These are phyloP conservation scores for Eupsilia transversa DNA, from an alignment of 2,888 invertebrate species.

Conservation along the genomic window DNA sequence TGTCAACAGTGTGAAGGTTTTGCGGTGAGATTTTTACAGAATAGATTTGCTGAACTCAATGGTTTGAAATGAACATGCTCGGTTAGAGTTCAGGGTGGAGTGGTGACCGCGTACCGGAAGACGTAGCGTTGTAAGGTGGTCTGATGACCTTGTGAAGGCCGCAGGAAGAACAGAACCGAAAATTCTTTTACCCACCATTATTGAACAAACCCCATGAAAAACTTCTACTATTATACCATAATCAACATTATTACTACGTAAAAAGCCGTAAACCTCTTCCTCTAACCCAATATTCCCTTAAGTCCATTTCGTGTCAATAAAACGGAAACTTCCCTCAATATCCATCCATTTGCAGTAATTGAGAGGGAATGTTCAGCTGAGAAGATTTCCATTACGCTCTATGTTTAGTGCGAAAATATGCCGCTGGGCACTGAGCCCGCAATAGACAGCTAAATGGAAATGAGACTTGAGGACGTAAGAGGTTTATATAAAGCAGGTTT, in stretches of 20 bases:
- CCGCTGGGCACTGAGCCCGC: neutral
- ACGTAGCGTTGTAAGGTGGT: neutral
- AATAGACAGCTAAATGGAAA: constrained; percentile 17
- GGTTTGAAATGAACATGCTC: too few species aligned
- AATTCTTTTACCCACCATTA: neutral
- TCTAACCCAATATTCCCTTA: neutral
- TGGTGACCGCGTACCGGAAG: neutral
- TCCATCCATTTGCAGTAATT: constrained; percentile 48
- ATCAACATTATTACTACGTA: too few species aligned
- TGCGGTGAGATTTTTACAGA: too few species aligned
- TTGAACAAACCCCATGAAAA: neutral
- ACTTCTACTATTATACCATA: too few species aligned
- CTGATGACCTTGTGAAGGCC: neutral
- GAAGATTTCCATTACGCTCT: constrained; percentile 37
- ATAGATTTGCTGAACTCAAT: too few species aligned
- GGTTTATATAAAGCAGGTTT: constrained; percentile 3
- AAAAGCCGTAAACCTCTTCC: neutral
- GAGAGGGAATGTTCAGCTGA: constrained; percentile 27
- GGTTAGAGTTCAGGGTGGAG: neutral
- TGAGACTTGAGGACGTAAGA: constrained; percentile 5
- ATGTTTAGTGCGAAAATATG: constrained; percentile 33
- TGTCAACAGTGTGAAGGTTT: too few species aligned
- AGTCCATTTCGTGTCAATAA: constrained; percentile 44
- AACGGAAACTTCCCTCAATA: constrained; percentile 42
- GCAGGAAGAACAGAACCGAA: neutral